Evolutionary conservation across 2,888 invertebrate species (phyloP).

Genomic region (Nymphalis c-album): DNA sequence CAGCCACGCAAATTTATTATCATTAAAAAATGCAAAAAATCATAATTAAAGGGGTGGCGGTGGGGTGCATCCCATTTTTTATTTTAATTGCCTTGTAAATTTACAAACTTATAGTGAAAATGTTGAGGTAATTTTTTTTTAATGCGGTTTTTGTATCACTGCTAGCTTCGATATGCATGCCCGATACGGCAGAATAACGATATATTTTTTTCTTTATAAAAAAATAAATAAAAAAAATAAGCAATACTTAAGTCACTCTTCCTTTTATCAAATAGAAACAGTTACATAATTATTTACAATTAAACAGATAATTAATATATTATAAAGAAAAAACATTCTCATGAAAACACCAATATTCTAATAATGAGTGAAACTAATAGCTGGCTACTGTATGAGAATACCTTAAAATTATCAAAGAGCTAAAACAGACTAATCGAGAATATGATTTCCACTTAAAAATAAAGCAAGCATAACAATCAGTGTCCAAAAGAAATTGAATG

Average conservation of each 20-base stretch:
- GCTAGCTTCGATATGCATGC: slow-evolving; percentile 10
- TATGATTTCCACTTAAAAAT: slow-evolving; percentile 8
- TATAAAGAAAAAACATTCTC: too few relatives aligned
- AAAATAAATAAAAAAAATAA: neutral
- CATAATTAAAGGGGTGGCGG: slow-evolving; percentile 77
- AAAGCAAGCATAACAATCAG: slow-evolving; percentile 12
- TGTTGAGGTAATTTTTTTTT: slow-evolving; percentile 53
- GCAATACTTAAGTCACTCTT: neutral
- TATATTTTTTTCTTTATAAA: neutral
- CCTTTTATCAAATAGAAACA: too few relatives aligned
- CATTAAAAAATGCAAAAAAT: slow-evolving; percentile 79
- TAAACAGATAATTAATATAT: neutral
- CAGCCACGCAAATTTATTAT: slow-evolving; percentile 72
- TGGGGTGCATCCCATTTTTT: slow-evolving; percentile 75
- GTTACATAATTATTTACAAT: neutral
- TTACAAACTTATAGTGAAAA: slow-evolving; percentile 75
- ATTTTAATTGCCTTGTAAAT: slow-evolving; percentile 80
- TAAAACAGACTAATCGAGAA: slow-evolving; percentile 5
- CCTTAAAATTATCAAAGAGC: neutral
- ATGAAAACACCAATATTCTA: too few relatives aligned
- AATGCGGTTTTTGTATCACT: slow-evolving; percentile 43
- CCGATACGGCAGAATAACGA: neutral
- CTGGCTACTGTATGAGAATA: neutral
- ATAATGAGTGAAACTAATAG: too few relatives aligned
- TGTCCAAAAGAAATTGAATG: slow-evolving; percentile 13